A percentile compares a stretch with the other conserved stretches of the same genome.
These are phyloP conservation scores for Hyperoplus immaculatus DNA, from an alignment of 2,797 vertebrate genomes.

Conservation along the genomic window DNA sequence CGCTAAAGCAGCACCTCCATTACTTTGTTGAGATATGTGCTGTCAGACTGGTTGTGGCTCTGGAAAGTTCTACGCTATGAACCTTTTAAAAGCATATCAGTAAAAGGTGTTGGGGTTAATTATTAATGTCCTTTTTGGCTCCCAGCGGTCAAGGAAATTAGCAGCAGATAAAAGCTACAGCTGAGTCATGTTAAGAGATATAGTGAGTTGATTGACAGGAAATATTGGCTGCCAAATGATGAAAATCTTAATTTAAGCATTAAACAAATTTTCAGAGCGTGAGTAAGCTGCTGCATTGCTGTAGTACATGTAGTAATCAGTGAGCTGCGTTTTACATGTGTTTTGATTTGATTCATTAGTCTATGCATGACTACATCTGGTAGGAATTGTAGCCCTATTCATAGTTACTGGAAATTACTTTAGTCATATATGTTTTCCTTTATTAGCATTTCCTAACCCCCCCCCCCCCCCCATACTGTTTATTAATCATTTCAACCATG, in stretches of 20 bases:
- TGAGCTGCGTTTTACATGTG: neutral
- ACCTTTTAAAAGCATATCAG: slow-evolving; percentile 49
- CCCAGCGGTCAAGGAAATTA: slow-evolving; percentile 51
- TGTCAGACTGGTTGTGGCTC: slow-evolving; percentile 15
- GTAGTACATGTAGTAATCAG: neutral
- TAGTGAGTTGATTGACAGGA: slow-evolving; percentile 8
- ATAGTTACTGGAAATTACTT: slow-evolving; percentile 44
- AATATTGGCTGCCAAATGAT: slow-evolving; percentile 26
- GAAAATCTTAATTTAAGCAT: slow-evolving; percentile 25
- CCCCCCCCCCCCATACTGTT: no score
- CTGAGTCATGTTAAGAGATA: slow-evolving; percentile 53
- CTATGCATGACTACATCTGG: slow-evolving; percentile 14
- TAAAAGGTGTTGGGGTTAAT: slow-evolving; percentile 67
- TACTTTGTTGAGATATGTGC: slow-evolving; percentile 2
- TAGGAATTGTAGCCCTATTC: slow-evolving; percentile 34
- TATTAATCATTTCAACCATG: slow-evolving; percentile 6
- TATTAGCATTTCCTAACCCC: slow-evolving; percentile 11
- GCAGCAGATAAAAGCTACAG: slow-evolving; percentile 56
- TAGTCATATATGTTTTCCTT: slow-evolving; percentile 30
- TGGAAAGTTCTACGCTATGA: slow-evolving; percentile 29
- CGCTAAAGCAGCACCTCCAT: slow-evolving; percentile 3
- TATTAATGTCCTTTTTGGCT: slow-evolving; percentile 65
- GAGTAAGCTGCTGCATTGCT: slow-evolving; percentile 6
- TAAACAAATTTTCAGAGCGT: slow-evolving; percentile 15
- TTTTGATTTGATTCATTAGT: slow-evolving; percentile 20